These are phyloP conservation scores for Heteromyza rotundicornis DNA, from an alignment of 2,888 invertebrate genomes.

Conservation along the genomic window DNA sequence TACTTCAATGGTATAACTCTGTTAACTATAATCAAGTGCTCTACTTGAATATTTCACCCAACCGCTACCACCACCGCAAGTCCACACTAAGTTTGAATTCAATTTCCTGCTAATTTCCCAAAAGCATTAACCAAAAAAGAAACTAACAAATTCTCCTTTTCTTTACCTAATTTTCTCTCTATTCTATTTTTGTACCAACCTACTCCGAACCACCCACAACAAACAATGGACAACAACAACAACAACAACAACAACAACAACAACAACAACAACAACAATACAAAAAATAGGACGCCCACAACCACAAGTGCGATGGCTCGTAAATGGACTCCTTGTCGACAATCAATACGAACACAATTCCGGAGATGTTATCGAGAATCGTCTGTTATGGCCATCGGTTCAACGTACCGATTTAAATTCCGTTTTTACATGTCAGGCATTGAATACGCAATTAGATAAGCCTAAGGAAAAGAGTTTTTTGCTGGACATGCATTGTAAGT, in stretches of 20 bases:
- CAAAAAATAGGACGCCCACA: slow-evolving; percentile 75
- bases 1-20: no score
- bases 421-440: slow-evolving; percentile 86
- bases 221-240: slow-evolving; percentile 1
- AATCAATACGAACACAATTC: slow-evolving; percentile 84
- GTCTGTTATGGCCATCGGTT: slow-evolving; percentile 76
- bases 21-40: no score
- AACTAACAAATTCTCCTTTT: slow-evolving; percentile 20
- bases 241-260: background rate
- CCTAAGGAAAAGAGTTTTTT: slow-evolving; percentile 78
- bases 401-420: slow-evolving; percentile 82
- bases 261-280: background rate
- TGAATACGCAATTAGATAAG: slow-evolving; percentile 83
- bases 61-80: no score
- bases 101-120: slow-evolving; percentile 57
- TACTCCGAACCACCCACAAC: background rate
- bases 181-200: background rate
- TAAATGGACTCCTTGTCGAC: slow-evolving; percentile 80
- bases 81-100: no score
- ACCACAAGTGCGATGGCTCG: slow-evolving; percentile 82
- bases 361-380: slow-evolving; percentile 86
- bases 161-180: background rate
- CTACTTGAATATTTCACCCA: no score
- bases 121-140: slow-evolving; percentile 44
- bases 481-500: slow-evolving; percentile 82